These are phyloP conservation scores for Dryocosmus kuriphilus DNA, from an alignment of 2,888 invertebrate species.

Conservation along the genomic window DNA sequence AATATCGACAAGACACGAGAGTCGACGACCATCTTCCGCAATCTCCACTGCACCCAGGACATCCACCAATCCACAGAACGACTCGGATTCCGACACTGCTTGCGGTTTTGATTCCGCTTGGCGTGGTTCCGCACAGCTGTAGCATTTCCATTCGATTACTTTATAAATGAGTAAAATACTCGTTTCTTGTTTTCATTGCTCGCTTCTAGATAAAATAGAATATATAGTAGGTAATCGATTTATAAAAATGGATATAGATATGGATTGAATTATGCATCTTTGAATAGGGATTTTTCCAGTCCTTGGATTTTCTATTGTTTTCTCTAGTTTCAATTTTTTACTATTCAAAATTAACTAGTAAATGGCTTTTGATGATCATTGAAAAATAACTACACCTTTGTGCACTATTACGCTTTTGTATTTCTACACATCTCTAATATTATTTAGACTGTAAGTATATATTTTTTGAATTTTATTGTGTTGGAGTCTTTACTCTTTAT, in stretches of 20 bases:
- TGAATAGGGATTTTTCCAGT: too few relatives aligned
- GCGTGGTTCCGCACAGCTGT: slow-evolving; percentile 78
- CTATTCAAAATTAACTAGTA: too few relatives aligned
- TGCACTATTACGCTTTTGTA: too few relatives aligned
- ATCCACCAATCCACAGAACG: slow-evolving; percentile 77
- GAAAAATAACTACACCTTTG: too few relatives aligned
- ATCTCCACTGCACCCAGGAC: slow-evolving; percentile 71
- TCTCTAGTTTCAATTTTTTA: too few relatives aligned
- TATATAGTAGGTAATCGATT: neutral
- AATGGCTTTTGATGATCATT: too few relatives aligned
- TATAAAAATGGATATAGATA: neutral
- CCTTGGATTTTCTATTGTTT: too few relatives aligned
- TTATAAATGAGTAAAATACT: neutral
- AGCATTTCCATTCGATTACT: slow-evolving; percentile 44
- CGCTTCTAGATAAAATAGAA: neutral
- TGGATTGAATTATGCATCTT: too few relatives aligned
- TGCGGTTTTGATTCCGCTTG: slow-evolving; percentile 91
- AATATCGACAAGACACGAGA: slow-evolving; percentile 57
- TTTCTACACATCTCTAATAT: too few relatives aligned
- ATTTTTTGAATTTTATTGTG: too few relatives aligned
- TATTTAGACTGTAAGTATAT: too few relatives aligned
- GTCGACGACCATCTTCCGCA: slow-evolving; percentile 74
- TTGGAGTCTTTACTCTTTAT: too few relatives aligned
- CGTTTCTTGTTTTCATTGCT: neutral
- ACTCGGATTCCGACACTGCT: slow-evolving; percentile 93